Conservation (phyloP, 2,888 invertebrate genomes). For the Tenthredo livida region DNA sequence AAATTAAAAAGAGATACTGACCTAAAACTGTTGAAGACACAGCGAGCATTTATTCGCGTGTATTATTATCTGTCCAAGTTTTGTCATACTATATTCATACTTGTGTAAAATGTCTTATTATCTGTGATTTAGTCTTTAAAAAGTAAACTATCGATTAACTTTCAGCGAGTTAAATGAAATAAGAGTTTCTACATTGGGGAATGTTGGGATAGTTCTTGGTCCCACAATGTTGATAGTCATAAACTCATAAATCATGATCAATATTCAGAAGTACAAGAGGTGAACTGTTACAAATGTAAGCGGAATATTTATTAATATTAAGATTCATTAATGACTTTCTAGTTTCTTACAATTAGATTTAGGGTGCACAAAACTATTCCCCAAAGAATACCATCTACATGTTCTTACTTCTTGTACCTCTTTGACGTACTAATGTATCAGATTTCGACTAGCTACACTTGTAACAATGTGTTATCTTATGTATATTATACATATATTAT, state of each 20-base stretch:
- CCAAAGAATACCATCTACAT: constrained; percentile 29
- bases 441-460: constrained; percentile 14
- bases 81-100: constrained; percentile 26
- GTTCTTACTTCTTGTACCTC: constrained; percentile 31
- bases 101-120: constrained; percentile 48
- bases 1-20: background rate
- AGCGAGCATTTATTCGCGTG: constrained; percentile 10
- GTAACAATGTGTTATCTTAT: constrained; percentile 12
- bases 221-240: constrained; percentile 5
- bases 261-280: constrained; percentile 9
- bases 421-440: constrained; percentile 7
- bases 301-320: constrained; percentile 29
- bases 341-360: constrained; percentile 39
- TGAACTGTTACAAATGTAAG: constrained; percentile 32
- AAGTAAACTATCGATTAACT: constrained; percentile 32
- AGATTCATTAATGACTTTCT: constrained; percentile 1
- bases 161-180: constrained; percentile 19
- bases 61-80: constrained; percentile 25
- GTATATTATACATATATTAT: constrained; percentile 8
- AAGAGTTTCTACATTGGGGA: constrained; percentile 16
- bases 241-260: background rate
- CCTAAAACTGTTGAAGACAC: background rate
- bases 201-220: constrained; percentile 11
- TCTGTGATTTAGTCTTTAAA: constrained; percentile 50
- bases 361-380: constrained; percentile 28